Evolutionary conservation across 2,797 vertebrate genomes (phyloP).

Genomic region (Chaunax sp.): DNA sequence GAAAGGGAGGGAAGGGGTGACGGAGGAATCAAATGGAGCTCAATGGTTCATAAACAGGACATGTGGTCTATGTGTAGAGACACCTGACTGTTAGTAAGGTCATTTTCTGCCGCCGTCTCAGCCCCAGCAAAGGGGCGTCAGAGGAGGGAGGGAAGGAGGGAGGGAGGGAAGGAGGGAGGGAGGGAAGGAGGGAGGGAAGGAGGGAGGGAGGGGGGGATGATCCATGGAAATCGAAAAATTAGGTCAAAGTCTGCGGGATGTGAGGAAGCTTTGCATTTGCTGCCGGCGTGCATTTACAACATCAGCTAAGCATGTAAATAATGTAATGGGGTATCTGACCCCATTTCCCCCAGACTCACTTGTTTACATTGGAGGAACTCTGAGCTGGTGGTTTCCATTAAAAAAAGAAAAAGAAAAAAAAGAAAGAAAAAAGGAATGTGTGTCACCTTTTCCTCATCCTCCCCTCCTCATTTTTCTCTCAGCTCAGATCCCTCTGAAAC

Average conservation of each 20-base stretch:
- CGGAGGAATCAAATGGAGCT: constrained; percentile 7
- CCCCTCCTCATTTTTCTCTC: neutral
- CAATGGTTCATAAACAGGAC: neutral
- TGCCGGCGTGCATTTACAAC: constrained; percentile 20
- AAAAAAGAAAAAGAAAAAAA: neutral
- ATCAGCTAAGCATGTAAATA: constrained; percentile 66
- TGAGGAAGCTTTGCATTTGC: constrained; percentile 26
- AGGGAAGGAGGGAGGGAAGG: constrained; percentile 28
- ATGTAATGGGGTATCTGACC: constrained; percentile 66
- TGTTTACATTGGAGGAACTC: constrained; percentile 49
- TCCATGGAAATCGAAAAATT: constrained; percentile 53
- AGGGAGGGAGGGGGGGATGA: constrained; percentile 24
- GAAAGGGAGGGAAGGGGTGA: no score
- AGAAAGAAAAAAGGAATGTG: constrained; percentile 22
- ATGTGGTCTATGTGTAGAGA: neutral
- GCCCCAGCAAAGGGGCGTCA: neutral
- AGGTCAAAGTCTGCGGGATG: constrained; percentile 65
- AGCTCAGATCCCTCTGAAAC: constrained; percentile 18
- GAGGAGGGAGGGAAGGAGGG: neutral
- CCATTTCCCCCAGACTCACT: constrained; percentile 46
- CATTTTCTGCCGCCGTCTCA: neutral
- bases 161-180: neutral
- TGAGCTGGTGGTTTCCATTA: neutral
- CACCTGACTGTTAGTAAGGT: constrained; percentile 28
- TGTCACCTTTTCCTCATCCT: constrained; percentile 34